Evolutionary conservation across 2,113 vertebrate genomes (phyloP), one percentile per base, ranked within the genome.

Genomic region (Sorex araneus): DNA sequence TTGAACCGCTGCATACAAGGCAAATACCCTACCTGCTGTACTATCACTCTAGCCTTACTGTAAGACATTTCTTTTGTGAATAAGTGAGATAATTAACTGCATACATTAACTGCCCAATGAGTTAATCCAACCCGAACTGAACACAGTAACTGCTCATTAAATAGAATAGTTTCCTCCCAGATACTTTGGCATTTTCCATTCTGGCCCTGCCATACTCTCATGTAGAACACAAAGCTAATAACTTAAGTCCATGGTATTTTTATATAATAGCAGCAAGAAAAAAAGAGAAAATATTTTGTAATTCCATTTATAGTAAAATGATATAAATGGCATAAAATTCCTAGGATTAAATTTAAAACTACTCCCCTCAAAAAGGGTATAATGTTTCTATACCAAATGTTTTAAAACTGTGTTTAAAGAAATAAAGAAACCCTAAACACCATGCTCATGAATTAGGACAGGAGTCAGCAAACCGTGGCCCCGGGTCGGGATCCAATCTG

Each of bases 241-340:
- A 60, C 8, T 2, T 80, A 87, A 71, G 54, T 75, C 25, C 64
- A 30, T 27, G 70, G 3, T 64, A 32, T 73, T 86, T 78, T 66
- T 87, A 32, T 84, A 73, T 34, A 84, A 13, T 77, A 91, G 25
- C 27, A 90, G 34, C 64, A 82, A 40, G 7, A 40, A 40, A 89
- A 57, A 34, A 32, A 32, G 11, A 36, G 89, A 57, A 34, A 32
- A 32, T 54, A 36, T 70, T 69, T 93, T 90, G 76, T 1, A 76
- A 80, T 87, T 76, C 60, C 40, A 87, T 54, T 92, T 79, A 60
- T 12, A 93, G 54, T 87, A 87, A 63, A 76, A 80, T 27, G 32
- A 69, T 6, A 9, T 57, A 85, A 90, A 85, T 50, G 43, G 47
- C 25, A 40, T 66, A 67, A 88, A 60, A 69, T 80, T 71, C 69